phyloP scores from a whole-genome alignment of 64 coral and sea anemone genomes.

The Pachyseris speciosa region DNA sequence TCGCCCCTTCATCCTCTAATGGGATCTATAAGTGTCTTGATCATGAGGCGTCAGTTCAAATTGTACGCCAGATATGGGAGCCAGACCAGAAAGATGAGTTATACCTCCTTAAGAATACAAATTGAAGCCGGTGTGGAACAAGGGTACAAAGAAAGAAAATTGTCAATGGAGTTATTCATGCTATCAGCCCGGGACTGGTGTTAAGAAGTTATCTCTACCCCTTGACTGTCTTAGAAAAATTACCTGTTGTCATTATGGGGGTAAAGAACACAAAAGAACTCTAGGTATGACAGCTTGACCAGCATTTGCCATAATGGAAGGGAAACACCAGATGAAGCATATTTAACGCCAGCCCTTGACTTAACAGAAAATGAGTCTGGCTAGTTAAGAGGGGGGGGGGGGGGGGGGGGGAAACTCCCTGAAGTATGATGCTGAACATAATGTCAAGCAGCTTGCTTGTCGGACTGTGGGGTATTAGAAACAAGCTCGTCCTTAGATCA shows the following conservation, averaged over 20 bases:
- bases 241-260: conserved; percentile 42
- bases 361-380: neutral
- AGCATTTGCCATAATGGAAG: conserved; percentile 24
- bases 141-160: conserved; percentile 53
- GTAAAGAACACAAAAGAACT: conserved; percentile 60
- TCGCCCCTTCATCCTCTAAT: no score
- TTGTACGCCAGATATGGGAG: conserved; percentile 58
- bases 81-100: conserved; percentile 71
- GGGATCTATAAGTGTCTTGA: conserved; percentile 33
- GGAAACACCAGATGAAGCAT: conserved; percentile 56
- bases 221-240: conserved; percentile 43
- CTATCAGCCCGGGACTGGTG: no score
- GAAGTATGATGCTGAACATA: no score
- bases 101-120: conserved; percentile 45
- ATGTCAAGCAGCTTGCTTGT: no score
- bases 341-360: conserved; percentile 72
- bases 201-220: conserved; percentile 43
- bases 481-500: no score
- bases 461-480: no score
- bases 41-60: conserved; percentile 68
- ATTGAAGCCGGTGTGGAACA: conserved; percentile 28
- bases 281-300: conserved; percentile 50
- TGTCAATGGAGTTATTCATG: conserved; percentile 54
- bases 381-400: no score
- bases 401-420: no score